Evolutionary conservation across 2,888 invertebrate species (phyloP).

Genomic region (Parapristionchus giblindavisi): DNA sequence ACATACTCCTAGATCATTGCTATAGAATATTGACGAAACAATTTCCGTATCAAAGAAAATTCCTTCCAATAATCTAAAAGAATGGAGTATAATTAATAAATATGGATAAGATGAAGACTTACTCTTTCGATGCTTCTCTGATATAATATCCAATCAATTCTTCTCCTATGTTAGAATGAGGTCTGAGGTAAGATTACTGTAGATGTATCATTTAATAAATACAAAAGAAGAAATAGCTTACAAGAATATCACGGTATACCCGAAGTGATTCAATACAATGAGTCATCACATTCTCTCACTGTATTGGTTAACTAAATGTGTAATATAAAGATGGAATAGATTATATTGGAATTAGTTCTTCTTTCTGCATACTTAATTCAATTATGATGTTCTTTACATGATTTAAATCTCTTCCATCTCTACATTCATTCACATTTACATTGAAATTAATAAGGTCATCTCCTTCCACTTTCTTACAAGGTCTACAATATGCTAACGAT

Average conservation of each 20-base stretch:
- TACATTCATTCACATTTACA: constrained; percentile 46
- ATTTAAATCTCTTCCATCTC: constrained; percentile 37
- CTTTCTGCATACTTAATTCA: constrained; percentile 8
- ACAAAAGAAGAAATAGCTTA: neutral
- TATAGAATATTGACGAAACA: constrained; percentile 49
- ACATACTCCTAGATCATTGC: constrained; percentile 45
- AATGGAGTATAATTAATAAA: too few species aligned
- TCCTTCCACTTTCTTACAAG: constrained; percentile 28
- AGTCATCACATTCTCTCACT: neutral
- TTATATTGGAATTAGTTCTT: constrained; percentile 18
- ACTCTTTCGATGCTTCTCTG: constrained; percentile 6
- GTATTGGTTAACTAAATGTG: constrained; percentile 3
- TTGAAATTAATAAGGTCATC: constrained; percentile 36
- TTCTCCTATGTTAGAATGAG: neutral
- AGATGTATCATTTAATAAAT: too few species aligned
- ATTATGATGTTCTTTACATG: neutral
- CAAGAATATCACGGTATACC: constrained; percentile 8
- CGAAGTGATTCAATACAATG: constrained; percentile 1
- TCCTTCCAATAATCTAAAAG: constrained; percentile 41
- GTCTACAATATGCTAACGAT: constrained; percentile 15
- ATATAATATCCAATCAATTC: neutral
- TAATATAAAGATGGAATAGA: too few species aligned
- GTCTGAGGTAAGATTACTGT: neutral
- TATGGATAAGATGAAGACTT: too few species aligned
- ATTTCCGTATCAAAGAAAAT: constrained; percentile 46